Evolutionary conservation across 2,888 invertebrate genomes (phyloP).

Genomic region (Nephrotoma guestfalica): DNA sequence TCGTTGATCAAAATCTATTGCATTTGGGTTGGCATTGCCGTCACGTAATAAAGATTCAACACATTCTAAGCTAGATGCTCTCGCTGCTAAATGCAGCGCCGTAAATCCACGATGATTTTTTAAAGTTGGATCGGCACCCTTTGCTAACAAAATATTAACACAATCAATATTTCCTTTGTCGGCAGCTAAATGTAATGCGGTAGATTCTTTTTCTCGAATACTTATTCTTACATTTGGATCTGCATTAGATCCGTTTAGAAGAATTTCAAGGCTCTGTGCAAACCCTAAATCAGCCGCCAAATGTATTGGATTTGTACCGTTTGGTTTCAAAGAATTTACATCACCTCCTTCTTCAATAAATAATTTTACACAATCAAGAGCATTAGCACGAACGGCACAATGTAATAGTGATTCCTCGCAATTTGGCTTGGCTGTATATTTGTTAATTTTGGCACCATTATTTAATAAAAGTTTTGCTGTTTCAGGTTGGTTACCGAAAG

Average conservation of each 20-base stretch:
- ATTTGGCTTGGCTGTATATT: slow-evolving; percentile 47
- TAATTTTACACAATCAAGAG: slow-evolving; percentile 61
- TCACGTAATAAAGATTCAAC: slow-evolving; percentile 61
- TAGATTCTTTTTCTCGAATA: slow-evolving; percentile 57
- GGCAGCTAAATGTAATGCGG: slow-evolving; percentile 72
- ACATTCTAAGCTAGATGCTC: slow-evolving; percentile 65
- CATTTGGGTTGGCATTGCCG: slow-evolving; percentile 62
- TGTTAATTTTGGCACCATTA: slow-evolving; percentile 51
- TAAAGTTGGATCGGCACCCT: slow-evolving; percentile 59
- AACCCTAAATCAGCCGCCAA: slow-evolving; percentile 68
- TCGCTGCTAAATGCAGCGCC: slow-evolving; percentile 70
- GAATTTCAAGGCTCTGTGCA: slow-evolving; percentile 55
- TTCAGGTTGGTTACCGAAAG: slow-evolving; percentile 72
- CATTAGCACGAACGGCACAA: slow-evolving; percentile 72
- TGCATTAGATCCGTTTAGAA: slow-evolving; percentile 56
- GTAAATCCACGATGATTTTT: slow-evolving; percentile 70
- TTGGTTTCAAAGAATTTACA: slow-evolving; percentile 58
- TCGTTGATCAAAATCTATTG: slow-evolving; percentile 64
- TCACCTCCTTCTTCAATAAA: slow-evolving; percentile 62
- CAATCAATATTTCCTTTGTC: slow-evolving; percentile 77
- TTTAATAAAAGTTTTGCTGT: slow-evolving; percentile 64
- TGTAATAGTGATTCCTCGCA: slow-evolving; percentile 68
- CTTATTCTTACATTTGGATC: slow-evolving; percentile 55
- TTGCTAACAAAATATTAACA: slow-evolving; percentile 54
- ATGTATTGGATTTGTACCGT: slow-evolving; percentile 67